These are phyloP conservation scores for Aphidius ervi DNA, from an alignment of 1,140 invertebrate genomes.

Conservation along the genomic window DNA sequence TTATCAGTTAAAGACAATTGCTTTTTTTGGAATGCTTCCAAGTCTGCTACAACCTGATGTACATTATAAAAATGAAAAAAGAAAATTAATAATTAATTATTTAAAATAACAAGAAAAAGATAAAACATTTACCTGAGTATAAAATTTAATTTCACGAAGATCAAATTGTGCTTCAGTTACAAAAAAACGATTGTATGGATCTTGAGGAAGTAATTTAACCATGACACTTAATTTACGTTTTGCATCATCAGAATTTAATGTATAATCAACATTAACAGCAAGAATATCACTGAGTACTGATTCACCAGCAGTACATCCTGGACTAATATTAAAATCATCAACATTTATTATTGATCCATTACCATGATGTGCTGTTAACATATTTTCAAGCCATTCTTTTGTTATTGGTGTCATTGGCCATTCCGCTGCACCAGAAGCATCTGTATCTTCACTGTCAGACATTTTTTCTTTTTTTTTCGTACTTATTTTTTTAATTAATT, in stretches of 20 bases:
- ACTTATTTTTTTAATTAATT: neutral
- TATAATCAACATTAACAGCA: constrained; percentile 57
- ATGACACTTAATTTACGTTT: constrained; percentile 57
- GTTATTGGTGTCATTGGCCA: constrained; percentile 60
- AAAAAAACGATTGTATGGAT: constrained; percentile 71
- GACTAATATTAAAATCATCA: constrained; percentile 52
- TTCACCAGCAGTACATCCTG: constrained; percentile 57
- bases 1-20: constrained; percentile 36
- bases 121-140: constrained; percentile 61
- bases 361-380: constrained; percentile 56
- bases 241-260: constrained; percentile 32
- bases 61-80: neutral
- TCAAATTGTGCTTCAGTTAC: constrained; percentile 79
- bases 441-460: constrained; percentile 57
- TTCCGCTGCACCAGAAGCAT: constrained; percentile 37
- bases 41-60: constrained; percentile 60
- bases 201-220: constrained; percentile 70
- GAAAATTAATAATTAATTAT: constrained; percentile 8
- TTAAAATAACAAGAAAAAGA: neutral
- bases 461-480: constrained; percentile 32
- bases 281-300: constrained; percentile 62
- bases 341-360: constrained; percentile 45
- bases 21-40: constrained; percentile 55
- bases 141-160: constrained; percentile 77
- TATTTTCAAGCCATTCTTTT: constrained; percentile 59